Conservation (phyloP, 2,797 vertebrate species). For the Hybognathus amarus region DNA sequence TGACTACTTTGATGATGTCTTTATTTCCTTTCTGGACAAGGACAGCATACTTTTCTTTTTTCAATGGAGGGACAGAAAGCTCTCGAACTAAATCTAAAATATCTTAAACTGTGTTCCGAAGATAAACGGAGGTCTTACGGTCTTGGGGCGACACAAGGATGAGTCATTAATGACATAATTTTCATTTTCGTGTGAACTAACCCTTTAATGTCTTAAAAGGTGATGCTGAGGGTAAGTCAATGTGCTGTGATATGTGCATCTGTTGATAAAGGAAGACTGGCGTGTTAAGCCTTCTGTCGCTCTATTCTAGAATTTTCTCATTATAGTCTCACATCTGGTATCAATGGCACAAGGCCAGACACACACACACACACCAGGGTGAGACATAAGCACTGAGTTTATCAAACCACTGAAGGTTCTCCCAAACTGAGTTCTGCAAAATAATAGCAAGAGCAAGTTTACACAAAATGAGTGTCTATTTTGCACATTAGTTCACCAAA, state of each 20-base stretch:
- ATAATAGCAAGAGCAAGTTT: neutral
- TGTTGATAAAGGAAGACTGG: constrained; percentile 34
- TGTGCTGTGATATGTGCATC: constrained; percentile 50
- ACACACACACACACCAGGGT: neutral
- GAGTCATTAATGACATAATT: too few relatives aligned
- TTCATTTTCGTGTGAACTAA: too few relatives aligned
- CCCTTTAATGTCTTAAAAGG: constrained; percentile 27
- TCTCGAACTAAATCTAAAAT: too few relatives aligned
- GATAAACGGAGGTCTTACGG: too few relatives aligned
- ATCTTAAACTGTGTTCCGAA: too few relatives aligned
- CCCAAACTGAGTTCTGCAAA: neutral
- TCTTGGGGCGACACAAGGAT: too few relatives aligned
- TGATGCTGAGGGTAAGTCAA: constrained; percentile 30
- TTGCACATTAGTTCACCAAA: neutral
- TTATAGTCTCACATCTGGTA: constrained; percentile 29
- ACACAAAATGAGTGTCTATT: neutral
- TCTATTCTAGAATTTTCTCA: constrained; percentile 38
- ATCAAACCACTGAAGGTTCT: neutral
- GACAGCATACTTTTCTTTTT: too few relatives aligned
- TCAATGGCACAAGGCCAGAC: constrained; percentile 18
- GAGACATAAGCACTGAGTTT: neutral
- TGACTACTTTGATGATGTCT: too few relatives aligned
- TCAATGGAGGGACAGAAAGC: too few relatives aligned
- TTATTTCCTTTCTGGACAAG: too few relatives aligned
- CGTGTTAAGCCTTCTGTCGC: constrained; percentile 24